Percentiles rank a stretch among this genome's conserved stretches.
Evolutionary conservation across 2,888 invertebrate genomes (phyloP).

Genomic region (Chouioia cunea): DNA sequence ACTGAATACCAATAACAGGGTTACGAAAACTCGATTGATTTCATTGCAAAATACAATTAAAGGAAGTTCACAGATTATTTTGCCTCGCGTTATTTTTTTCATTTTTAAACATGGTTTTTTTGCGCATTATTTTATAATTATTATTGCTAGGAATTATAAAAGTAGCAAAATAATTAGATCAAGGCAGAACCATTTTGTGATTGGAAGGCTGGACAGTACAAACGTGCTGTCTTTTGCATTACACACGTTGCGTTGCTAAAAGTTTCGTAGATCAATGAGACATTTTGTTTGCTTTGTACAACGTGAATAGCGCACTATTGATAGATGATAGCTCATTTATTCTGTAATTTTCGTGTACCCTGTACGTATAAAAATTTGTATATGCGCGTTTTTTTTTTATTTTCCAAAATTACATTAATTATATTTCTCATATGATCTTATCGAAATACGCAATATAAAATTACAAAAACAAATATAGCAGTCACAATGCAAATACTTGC

Average conservation of each 20-base stretch:
- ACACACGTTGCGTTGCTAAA: slow-evolving; percentile 32
- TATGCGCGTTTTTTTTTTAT: slow-evolving; percentile 33
- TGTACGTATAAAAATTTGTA: slow-evolving; percentile 44
- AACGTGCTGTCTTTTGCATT: slow-evolving; percentile 36
- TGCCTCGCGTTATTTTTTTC: slow-evolving; percentile 25
- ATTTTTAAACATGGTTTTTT: slow-evolving; percentile 44
- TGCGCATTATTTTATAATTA: slow-evolving; percentile 39
- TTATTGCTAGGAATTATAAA: slow-evolving; percentile 58
- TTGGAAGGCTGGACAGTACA: slow-evolving; percentile 42
- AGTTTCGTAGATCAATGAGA: slow-evolving; percentile 18
- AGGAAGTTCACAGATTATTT: slow-evolving; percentile 29
- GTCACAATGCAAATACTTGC: slow-evolving; percentile 28
- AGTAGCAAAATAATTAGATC: slow-evolving; percentile 68
- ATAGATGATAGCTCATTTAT: slow-evolving; percentile 27
- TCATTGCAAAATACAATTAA: slow-evolving; percentile 17
- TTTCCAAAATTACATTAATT: slow-evolving; percentile 25
- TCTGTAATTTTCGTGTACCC: slow-evolving; percentile 32
- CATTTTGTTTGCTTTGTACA: slow-evolving; percentile 34
- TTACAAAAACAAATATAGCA: slow-evolving; percentile 39
- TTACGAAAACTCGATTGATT: slow-evolving; percentile 24
- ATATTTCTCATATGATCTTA: slow-evolving; percentile 35
- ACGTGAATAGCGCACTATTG: slow-evolving; percentile 23
- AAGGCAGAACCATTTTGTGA: slow-evolving; percentile 60
- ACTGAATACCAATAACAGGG: slow-evolving; percentile 36
- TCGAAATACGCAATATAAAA: slow-evolving; percentile 40